Base-by-base conservation (phyloP, 1,140 invertebrate genomes). In the Wiebesia pumilae region DNA sequence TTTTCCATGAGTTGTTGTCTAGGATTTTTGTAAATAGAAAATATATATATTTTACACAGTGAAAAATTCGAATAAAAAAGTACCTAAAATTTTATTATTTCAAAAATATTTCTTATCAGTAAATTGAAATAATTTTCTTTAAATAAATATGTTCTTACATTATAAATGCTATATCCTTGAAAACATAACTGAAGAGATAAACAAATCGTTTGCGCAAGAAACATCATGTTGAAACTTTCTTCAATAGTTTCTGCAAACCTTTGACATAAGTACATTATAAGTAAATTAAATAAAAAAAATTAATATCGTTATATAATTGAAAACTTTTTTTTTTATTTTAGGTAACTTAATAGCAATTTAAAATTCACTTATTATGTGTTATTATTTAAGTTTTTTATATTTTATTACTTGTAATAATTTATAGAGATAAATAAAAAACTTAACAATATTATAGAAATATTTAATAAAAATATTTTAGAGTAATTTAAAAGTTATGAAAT, bases 191-290 rank as follows among this genome's bases (percentile, higher is more conserved):
- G 87, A 30, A 89, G 54, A 0, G 77, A 80, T 43, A 83, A 89
- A 3, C 47, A 81, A 12, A 86, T 21, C 12, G 87, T 43, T 78
- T 89, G 88, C 2, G 82, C 58, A 7, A 90, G 85, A 81, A 90
- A 80, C 67, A 89, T 87, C 12, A 82, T 19, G 35, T 87, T 88
- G 38, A 88, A 90, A 83, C 91, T 93, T 0, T 81, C 38, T 88
- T 94, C 93, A 67, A 94, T 89, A 30, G 90, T 89, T 7, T 43
- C 81, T 1, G 90, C 90, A 0, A 93, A 89, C 40, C 90, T 88
- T 88, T 93, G 87, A 43, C 9, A 27, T 82, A 43, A 40, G 30
- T 14, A 67, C 14, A 67, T 30, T 67, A 14, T 33, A 67, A 67
- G 33, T 33, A 14, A n/a, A n/a, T n/a, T n/a, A n/a, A n/a, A n/a